These are phyloP conservation scores for Hypsopygia costalis DNA, from an alignment of 2,888 invertebrate species.

Conservation along the genomic window DNA sequence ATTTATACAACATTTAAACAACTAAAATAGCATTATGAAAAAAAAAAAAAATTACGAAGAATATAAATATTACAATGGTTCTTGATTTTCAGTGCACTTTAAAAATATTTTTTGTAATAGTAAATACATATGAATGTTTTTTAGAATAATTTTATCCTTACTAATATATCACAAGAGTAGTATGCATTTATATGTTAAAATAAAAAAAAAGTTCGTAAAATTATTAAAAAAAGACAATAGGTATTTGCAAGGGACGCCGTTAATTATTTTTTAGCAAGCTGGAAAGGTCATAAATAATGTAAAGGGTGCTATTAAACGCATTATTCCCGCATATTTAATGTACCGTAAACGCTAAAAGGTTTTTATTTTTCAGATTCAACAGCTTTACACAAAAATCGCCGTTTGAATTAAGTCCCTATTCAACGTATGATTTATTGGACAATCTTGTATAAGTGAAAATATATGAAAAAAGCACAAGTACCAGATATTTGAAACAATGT, in stretches of 20 bases:
- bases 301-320: constrained; percentile 79
- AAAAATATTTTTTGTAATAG: too few species aligned
- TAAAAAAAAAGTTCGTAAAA: constrained; percentile 32
- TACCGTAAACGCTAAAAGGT: constrained; percentile 73
- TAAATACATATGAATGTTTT: too few species aligned
- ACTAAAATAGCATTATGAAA: too few species aligned
- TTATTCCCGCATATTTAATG: constrained; percentile 77
- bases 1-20: too few species aligned
- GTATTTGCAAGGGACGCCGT: constrained; percentile 57
- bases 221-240: constrained; percentile 61
- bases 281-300: constrained; percentile 69
- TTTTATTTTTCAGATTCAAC: constrained; percentile 66
- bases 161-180: too few species aligned
- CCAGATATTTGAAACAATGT: too few species aligned
- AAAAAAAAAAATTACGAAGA: too few species aligned
- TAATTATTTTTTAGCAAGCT: constrained; percentile 68
- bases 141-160: too few species aligned
- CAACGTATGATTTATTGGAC: constrained; percentile 54
- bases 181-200: constrained; percentile 1
- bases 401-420: constrained; percentile 60
- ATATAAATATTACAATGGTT: too few species aligned
- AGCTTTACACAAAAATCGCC: constrained; percentile 65
- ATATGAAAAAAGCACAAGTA: too few species aligned
- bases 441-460: constrained; percentile 13
- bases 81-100: too few species aligned